Base-by-base conservation (phyloP, 2,113 vertebrate species). In the Amblyopsis rosae region DNA sequence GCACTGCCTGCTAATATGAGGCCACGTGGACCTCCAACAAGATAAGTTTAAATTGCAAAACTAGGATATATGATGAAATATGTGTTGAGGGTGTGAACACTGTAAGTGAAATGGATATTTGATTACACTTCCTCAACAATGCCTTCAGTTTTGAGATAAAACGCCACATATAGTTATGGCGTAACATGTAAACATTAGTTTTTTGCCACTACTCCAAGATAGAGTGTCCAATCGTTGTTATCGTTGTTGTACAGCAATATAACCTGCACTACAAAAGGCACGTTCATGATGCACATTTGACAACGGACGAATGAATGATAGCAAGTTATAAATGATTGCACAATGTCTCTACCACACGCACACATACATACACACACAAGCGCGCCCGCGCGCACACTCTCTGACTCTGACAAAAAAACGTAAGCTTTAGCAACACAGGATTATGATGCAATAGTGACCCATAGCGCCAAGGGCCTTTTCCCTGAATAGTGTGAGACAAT, bases 401-500 rank as follows among this genome's bases (percentile, higher is more conserved):
- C 19, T 56, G 15, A 19, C 54, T 56, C 54, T 26, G 26, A 26
- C 7, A 41, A 41, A 5, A 41, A 83, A 80, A 82, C 78, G 77
- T 65, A 35, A 71, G 51, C 59, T 70, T 41, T 48, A 47, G 51
- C 62, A 55, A 55, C 56, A n/a, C 67, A 80, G 66, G 58, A 56
- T 70, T 62, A 33, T 70, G 51, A 62, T 70, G 64, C n/a, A 76
- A 83, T 72, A 73, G 70, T 80, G 75, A 63, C 68, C 70, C 63
- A 46, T 41, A 41, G 19, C 69, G 76, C 82, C 72, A 73, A 16
- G 9, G 77, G 82, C 46, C 69, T 64, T 64, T 51, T 70, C 35
- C 8, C 3, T 59, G 65, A 46, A 54, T 67, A 59, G 68, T 56
- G 59, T 71, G 60, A 64, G 65, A 73, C 76, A 87, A 81, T 80